phyloP scores from a whole-genome alignment of 1,140 invertebrate genomes.

The Leptinotarsa defecta region DNA sequence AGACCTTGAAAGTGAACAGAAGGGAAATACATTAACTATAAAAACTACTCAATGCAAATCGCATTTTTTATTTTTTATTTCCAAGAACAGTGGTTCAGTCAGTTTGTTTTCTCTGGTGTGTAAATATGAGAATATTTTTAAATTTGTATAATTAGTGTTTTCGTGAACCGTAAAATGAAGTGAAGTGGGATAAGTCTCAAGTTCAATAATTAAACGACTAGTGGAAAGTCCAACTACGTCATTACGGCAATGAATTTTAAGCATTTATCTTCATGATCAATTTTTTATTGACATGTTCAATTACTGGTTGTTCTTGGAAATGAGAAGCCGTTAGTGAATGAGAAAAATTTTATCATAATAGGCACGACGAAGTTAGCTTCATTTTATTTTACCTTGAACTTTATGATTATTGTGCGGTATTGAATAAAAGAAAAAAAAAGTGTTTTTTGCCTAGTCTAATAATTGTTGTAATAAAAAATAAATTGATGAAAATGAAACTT shows the following conservation, averaged over 20 bases:
- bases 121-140: neutral
- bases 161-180: neutral
- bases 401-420: neutral
- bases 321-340: neutral
- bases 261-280: neutral
- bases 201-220: neutral
- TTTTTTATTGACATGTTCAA: too few species aligned
- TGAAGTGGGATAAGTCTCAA: neutral
- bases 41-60: neutral
- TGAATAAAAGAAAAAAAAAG: neutral
- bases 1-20: neutral
- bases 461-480: neutral
- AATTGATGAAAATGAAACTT: neutral
- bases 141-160: neutral
- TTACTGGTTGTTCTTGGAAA: neutral
- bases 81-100: neutral
- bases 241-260: neutral
- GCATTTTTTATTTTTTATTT: neutral
- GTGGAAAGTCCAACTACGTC: constrained; percentile 4
- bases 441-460: neutral
- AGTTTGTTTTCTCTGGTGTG: neutral
- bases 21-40: neutral
- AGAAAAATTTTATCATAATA: neutral
- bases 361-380: neutral
- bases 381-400: neutral